Evolutionary conservation across 2,113 vertebrate species (phyloP).

Genomic region (Porphyrio hochstetteri): DNA sequence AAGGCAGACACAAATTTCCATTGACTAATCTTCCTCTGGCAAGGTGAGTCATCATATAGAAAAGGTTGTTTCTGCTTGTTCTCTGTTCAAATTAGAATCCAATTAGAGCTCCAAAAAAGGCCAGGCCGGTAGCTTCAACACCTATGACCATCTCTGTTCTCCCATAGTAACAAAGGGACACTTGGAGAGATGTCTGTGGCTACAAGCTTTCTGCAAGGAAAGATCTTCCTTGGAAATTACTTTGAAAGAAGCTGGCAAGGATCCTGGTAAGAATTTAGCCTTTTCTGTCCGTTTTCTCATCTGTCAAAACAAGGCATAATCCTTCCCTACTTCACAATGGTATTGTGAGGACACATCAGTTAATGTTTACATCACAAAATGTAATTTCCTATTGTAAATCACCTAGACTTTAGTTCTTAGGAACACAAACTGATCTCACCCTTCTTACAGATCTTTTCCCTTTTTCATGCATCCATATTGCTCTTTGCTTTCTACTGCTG

Average conservation of each 20-base stretch:
- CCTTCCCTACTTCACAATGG: background rate
- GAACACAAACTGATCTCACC: background rate
- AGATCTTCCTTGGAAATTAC: slow-evolving; percentile 26
- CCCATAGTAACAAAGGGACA: background rate
- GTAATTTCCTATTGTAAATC: slow-evolving; percentile 16
- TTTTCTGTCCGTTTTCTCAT: slow-evolving; percentile 4
- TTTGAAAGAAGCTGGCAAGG: slow-evolving; percentile 43
- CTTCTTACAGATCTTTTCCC: background rate
- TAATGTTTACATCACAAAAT: background rate
- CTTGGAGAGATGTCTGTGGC: background rate
- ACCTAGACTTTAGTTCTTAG: background rate
- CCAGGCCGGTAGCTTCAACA: background rate
- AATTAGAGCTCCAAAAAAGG: background rate
- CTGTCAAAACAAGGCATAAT: slow-evolving; percentile 41
- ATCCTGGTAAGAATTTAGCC: slow-evolving; percentile 39
- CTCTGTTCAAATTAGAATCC: background rate
- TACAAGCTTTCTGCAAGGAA: slow-evolving; percentile 14
- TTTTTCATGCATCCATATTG: background rate
- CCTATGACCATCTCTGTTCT: background rate
- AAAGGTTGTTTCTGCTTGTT: background rate
- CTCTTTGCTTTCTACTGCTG: background rate
- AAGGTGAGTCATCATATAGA: background rate
- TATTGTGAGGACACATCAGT: background rate
- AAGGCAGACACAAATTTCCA: slow-evolving; percentile 19
- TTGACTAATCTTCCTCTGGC: slow-evolving; percentile 33